Evolutionary conservation across 2,888 invertebrate genomes (phyloP), one percentile per base, ranked within the genome.

Genomic region (Tinea semifulvella): DNA sequence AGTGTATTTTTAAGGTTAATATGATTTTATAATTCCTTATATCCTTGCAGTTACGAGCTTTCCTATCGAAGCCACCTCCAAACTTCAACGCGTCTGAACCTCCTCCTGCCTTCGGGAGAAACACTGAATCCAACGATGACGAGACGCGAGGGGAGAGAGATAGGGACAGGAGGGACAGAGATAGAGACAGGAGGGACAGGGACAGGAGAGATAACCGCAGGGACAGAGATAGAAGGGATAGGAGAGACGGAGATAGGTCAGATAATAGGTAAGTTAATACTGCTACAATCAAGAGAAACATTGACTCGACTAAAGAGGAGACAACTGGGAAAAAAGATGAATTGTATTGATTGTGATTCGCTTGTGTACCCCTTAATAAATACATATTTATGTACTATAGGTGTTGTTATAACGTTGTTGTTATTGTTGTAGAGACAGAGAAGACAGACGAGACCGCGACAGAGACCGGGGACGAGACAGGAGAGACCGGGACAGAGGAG

Each of bases 41-140:
- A 22, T 22, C 8, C 22, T 8, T 22, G 49, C 61, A 87, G 60
- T 67, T 87, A 8, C 85, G 84, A 53, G 83, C 82, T 0, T 68
- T 85, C 2, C 64, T 82, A 7, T 82, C 82, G 19, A 76, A 76
- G 42, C 82, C 81, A 2, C 79, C 79, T 1, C 79, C 79, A 2
- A 54, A 52, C 46, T 85, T 85, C 63, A 84, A 75, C 55, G 57
- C 71, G 0, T 57, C 68, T 0, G 76, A 75, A 36, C 80, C 80
- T 0, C 77, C 80, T 0, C 79, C 80, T 0, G 60, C 62, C 0
- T 75, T 73, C 63, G 48, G 46, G 48, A 47, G 47, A 39, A 18
- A 26, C 47, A 49, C 22, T 7, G 22, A 7, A 7, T 3, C 3
- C 31, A 31, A n/a, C 6, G 17, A 36, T 6, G 17, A 16, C 7